Percentiles rank a stretch among this genome's conserved stretches.
These are phyloP conservation scores for Poecilus cupreus DNA, from an alignment of 2,888 invertebrate genomes.

Conservation along the genomic window DNA sequence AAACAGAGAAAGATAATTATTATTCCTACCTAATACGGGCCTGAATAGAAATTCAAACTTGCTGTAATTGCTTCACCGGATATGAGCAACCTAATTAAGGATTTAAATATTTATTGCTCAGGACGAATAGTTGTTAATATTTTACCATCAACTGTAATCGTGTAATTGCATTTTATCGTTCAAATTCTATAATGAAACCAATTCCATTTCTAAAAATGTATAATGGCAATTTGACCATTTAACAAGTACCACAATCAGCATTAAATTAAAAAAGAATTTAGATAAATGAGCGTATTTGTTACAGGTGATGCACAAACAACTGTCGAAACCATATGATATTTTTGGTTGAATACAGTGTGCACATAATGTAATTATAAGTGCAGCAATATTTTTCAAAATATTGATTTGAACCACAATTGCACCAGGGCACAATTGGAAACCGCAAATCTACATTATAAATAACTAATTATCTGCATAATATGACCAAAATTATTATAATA, in stretches of 20 bases:
- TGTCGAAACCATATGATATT: not conserved
- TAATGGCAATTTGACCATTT: no score
- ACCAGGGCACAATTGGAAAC: not conserved
- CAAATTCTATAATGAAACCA: no score
- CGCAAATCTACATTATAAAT: not conserved
- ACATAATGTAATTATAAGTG: not conserved
- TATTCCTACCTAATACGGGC: no score
- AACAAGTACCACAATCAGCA: no score
- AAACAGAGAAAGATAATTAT: no score
- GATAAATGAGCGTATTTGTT: not conserved
- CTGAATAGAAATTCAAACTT: no score
- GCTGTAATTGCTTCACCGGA: no score
- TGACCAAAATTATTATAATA: not conserved
- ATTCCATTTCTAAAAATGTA: no score
- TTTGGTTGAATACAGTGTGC: not conserved
- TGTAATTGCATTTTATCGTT: no score
- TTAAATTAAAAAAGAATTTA: no score
- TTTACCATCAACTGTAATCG: no score
- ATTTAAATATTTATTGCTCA: not conserved
- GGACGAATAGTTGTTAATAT: not conserved
- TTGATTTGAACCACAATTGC: not conserved
- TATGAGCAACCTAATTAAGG: not conserved
- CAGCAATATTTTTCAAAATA: not conserved
- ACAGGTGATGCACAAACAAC: not conserved
- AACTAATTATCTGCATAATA: not conserved